Evolutionary conservation across 2,888 invertebrate genomes (phyloP).

Genomic region (Flabesymbios commensalis): DNA sequence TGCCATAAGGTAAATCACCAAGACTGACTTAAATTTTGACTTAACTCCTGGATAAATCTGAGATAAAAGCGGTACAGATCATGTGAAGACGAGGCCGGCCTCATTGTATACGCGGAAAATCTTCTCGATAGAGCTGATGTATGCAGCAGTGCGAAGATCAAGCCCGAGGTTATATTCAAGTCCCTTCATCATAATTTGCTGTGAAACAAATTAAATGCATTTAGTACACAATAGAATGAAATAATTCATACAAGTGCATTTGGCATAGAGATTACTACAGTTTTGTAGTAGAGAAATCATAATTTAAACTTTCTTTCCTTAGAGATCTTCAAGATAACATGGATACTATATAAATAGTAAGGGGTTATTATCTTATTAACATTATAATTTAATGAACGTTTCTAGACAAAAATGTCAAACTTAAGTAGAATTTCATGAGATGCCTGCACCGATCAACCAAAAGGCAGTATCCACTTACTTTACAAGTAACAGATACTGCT

Average conservation of each 20-base stretch:
- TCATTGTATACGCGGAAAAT: conserved; percentile 93
- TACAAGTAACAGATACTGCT: too few species aligned
- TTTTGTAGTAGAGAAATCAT: neutral
- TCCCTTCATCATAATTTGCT: conserved; percentile 92
- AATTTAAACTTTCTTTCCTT: too few species aligned
- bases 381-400: neutral
- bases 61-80: too few species aligned
- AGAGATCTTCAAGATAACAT: too few species aligned
- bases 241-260: neutral
- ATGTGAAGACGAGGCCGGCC: conserved; percentile 87
- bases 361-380: neutral
- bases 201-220: conserved; percentile 29
- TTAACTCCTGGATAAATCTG: too few species aligned
- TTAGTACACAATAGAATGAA: neutral
- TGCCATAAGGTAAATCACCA: too few species aligned
- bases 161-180: conserved; percentile 89
- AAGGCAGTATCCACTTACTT: too few species aligned
- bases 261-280: neutral
- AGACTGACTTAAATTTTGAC: too few species aligned
- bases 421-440: too few species aligned
- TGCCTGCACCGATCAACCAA: too few species aligned
- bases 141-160: conserved; percentile 95
- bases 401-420: too few species aligned
- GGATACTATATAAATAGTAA: neutral
- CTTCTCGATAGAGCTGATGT: conserved; percentile 94